A percentile compares a stretch with the other conserved stretches of the same genome.
Conservation (phyloP, 2,888 invertebrate genomes). For the Pyrgus malvae region DNA sequence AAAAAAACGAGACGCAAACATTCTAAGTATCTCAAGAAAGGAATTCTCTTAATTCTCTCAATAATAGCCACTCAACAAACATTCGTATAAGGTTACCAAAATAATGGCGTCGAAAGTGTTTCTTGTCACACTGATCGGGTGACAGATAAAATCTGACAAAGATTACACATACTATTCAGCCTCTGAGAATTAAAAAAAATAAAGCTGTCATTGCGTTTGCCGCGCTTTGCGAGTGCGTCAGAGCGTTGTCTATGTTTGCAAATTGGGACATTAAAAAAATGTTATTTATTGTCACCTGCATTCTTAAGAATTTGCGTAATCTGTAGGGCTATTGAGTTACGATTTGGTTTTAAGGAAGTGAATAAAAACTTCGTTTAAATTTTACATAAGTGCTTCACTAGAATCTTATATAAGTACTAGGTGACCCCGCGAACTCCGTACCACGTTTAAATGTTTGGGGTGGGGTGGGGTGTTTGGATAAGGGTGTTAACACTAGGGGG, state of each 20-base stretch:
- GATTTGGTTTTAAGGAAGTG: not conserved
- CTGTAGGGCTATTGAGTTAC: not conserved
- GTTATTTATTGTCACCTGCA: slow-evolving; percentile 30
- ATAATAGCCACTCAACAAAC: slow-evolving; percentile 41
- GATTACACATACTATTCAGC: slow-evolving; percentile 14
- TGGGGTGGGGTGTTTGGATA: no score
- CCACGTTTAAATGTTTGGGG: no score
- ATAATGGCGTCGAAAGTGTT: slow-evolving; percentile 60
- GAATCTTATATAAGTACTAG: no score
- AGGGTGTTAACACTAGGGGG: no score
- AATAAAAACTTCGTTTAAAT: no score
- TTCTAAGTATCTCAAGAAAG: slow-evolving; percentile 18
- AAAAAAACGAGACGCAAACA: slow-evolving; percentile 7
- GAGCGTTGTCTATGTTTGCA: slow-evolving; percentile 47
- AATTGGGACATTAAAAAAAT: slow-evolving; percentile 34
- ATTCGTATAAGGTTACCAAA: slow-evolving; percentile 51
- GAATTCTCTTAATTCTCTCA: slow-evolving; percentile 31
- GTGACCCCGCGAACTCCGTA: no score
- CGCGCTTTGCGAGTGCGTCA: slow-evolving; percentile 43
- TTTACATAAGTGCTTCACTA: no score
- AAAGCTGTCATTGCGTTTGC: slow-evolving; percentile 30
- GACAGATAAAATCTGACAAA: slow-evolving; percentile 26
- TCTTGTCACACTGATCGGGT: slow-evolving; percentile 54
- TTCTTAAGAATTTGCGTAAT: slow-evolving; percentile 12
- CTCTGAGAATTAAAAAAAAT: slow-evolving; percentile 11